Percentiles rank a stretch among this genome's conserved stretches.
phyloP scores from a whole-genome alignment of 2,113 vertebrate genomes.

The Lasiurus borealis region DNA sequence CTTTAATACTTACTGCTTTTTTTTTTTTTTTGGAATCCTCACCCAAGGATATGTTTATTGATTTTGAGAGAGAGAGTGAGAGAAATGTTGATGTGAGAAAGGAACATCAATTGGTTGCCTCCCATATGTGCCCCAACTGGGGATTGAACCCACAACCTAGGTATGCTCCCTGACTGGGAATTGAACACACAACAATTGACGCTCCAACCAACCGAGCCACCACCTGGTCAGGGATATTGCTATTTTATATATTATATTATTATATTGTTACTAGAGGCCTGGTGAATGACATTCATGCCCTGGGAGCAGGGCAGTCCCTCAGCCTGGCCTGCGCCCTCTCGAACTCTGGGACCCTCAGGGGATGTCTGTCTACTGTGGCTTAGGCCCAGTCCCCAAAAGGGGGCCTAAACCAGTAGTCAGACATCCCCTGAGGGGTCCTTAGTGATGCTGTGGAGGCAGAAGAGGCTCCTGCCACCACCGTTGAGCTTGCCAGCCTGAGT shows the following conservation, averaged over 20 bases:
- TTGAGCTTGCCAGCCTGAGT: too few species aligned
- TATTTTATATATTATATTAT: neutral
- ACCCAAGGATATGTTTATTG: neutral
- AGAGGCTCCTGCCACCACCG: too few species aligned
- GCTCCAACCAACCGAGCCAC: neutral
- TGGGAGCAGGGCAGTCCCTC: too few species aligned
- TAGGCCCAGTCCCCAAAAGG: too few species aligned
- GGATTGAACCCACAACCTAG: neutral
- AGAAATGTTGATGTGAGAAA: too few species aligned
- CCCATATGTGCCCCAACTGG: neutral
- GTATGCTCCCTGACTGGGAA: neutral
- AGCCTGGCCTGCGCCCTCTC: too few species aligned
- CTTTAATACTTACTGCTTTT: conserved; percentile 1
- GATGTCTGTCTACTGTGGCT: too few species aligned
- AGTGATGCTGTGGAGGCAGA: too few species aligned
- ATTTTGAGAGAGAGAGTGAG: neutral
- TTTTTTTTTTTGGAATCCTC: neutral
- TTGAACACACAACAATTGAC: neutral
- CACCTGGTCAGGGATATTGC: neutral
- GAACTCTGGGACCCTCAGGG: too few species aligned
- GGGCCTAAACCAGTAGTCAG: too few species aligned
- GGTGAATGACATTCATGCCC: too few species aligned
- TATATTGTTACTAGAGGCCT: neutral
- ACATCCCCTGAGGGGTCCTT: too few species aligned
- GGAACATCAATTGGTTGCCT: neutral